Evolutionary conservation across 2,113 vertebrate species (phyloP).

Genomic region (Zeus faber): DNA sequence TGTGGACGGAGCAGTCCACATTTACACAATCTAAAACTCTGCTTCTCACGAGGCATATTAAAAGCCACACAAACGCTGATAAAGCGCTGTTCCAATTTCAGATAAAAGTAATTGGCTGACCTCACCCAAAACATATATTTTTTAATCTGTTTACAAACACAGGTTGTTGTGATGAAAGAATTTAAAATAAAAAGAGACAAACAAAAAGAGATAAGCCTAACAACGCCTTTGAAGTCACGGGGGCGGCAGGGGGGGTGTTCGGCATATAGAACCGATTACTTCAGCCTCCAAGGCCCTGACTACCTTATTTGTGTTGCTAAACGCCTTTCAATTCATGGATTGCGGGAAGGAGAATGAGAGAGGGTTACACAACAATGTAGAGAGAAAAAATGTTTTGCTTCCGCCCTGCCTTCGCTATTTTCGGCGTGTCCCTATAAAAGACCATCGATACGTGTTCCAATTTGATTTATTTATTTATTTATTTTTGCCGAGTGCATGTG

Average conservation of each 20-base stretch:
- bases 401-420: slow-evolving; percentile 49
- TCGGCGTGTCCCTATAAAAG: slow-evolving; percentile 38
- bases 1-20: too few relatives aligned
- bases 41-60: too few relatives aligned
- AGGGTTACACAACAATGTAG: slow-evolving; percentile 44
- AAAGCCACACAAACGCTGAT: too few relatives aligned
- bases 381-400: slow-evolving; percentile 30
- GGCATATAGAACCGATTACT: too few relatives aligned
- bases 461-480: slow-evolving; percentile 53
- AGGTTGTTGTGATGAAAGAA: slow-evolving; percentile 27
- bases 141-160: slow-evolving; percentile 31
- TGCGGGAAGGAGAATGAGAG: background rate
- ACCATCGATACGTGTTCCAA: too few relatives aligned
- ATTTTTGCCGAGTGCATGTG: slow-evolving; percentile 40
- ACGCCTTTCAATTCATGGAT: slow-evolving; percentile 29
- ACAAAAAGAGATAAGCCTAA: too few relatives aligned
- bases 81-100: slow-evolving; percentile 23
- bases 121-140: background rate
- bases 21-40: too few relatives aligned
- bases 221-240: too few relatives aligned
- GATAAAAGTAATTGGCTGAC: slow-evolving; percentile 42
- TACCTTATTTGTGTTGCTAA: slow-evolving; percentile 24
- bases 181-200: too few relatives aligned
- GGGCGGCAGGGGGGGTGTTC: too few relatives aligned
- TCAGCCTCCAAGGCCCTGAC: slow-evolving; percentile 10